Evolutionary conservation across 2,113 vertebrate genomes (phyloP).

Genomic region (Casuarius casuarius): DNA sequence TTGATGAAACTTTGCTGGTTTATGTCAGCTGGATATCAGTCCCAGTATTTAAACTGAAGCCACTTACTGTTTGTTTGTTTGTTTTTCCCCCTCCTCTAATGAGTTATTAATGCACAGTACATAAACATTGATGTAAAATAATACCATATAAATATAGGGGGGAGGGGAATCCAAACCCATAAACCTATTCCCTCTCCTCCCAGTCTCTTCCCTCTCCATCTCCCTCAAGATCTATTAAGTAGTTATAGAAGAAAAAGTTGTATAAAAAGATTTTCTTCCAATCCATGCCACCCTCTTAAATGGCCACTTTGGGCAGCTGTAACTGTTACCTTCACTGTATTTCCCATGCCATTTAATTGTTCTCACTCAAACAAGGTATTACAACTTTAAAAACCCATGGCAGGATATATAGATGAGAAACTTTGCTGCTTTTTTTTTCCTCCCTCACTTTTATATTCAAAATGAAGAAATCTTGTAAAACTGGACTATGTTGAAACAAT

Average conservation of each 20-base stretch:
- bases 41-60: background rate
- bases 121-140: background rate
- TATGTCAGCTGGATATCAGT: background rate
- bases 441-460: background rate
- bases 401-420: background rate
- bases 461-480: background rate
- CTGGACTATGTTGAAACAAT: background rate
- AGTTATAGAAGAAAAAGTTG: background rate
- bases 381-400: background rate
- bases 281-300: background rate
- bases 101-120: background rate
- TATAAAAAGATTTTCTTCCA: background rate
- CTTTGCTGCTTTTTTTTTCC: background rate
- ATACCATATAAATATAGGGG: background rate
- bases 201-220: background rate
- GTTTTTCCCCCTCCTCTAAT: background rate
- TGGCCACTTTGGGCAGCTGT: background rate
- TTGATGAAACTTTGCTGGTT: background rate
- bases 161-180: background rate
- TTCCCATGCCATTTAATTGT: background rate
- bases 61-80: background rate
- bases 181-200: background rate
- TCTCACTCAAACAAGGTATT: background rate
- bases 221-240: background rate
- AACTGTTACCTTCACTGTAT: background rate